phyloP scores from a whole-genome alignment of 2,113 vertebrate genomes.

The Rostratula benghalensis region DNA sequence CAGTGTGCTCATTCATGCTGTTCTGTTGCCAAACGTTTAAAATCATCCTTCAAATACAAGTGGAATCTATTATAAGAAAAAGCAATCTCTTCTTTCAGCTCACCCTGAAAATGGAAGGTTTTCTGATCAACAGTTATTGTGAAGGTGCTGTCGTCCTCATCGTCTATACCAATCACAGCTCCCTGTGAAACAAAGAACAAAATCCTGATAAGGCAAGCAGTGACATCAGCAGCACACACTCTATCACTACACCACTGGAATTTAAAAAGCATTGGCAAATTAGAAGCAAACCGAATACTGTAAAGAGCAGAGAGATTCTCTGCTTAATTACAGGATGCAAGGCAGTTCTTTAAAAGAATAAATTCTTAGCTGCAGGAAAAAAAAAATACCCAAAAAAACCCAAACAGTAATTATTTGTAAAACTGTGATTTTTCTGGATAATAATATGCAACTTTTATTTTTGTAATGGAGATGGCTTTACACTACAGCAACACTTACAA shows the following conservation, averaged over 20 bases:
- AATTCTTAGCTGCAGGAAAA: not conserved
- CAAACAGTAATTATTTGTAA: not conserved
- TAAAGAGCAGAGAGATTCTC: not conserved
- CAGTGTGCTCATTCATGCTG: slow-evolving; percentile 67
- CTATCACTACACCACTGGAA: slow-evolving; percentile 75
- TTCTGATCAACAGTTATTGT: slow-evolving; percentile 99
- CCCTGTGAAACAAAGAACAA: slow-evolving; percentile 92
- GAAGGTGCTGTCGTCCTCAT: slow-evolving; percentile 99
- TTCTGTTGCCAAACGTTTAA: slow-evolving; percentile 69
- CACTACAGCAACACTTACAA: not conserved
- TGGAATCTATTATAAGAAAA: slow-evolving; percentile 65
- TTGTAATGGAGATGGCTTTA: not conserved
- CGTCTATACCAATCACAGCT: slow-evolving; percentile 99
- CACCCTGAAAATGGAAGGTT: slow-evolving; percentile 99
- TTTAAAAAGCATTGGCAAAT: slow-evolving; percentile 59
- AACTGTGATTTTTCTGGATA: not conserved
- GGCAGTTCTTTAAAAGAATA: not conserved
- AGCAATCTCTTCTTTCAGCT: slow-evolving; percentile 77
- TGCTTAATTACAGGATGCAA: not conserved
- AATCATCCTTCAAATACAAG: slow-evolving; percentile 68
- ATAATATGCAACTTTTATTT: not conserved
- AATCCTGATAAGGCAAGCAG: slow-evolving; percentile 84
- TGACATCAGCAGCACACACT: slow-evolving; percentile 88
- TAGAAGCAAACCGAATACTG: slow-evolving; percentile 26
- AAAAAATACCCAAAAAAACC: not conserved